Evolutionary conservation across 2,113 vertebrate genomes (phyloP).

Genomic region (Phyllopteryx taeniolatus): DNA sequence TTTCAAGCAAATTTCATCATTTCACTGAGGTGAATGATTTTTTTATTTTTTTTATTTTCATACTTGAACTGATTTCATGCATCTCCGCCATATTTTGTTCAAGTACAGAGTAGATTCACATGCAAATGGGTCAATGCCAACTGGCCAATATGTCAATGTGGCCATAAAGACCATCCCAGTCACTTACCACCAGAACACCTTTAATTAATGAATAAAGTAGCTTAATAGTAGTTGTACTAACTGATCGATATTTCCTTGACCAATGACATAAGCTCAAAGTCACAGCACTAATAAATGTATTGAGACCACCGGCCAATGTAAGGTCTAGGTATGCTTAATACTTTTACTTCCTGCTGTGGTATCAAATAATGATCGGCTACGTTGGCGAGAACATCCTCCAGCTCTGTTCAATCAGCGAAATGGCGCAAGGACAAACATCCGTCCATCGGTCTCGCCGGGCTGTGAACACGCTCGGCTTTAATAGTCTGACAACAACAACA

Average conservation of each 20-base stretch:
- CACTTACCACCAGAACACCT: neutral
- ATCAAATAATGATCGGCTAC: no score
- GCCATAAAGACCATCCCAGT: neutral
- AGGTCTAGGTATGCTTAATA: no score
- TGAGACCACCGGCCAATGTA: no score
- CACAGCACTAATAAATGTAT: neutral
- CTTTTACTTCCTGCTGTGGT: no score
- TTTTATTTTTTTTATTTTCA: neutral
- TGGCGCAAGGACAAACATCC: conserved; percentile 42
- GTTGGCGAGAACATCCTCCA: conserved; percentile 20
- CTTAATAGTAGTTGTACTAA: neutral
- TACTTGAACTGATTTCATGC: neutral
- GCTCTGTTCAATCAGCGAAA: conserved; percentile 21
- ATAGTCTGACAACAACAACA: neutral
- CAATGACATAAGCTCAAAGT: neutral
- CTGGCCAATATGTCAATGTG: neutral
- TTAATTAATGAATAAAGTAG: neutral
- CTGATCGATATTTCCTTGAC: neutral
- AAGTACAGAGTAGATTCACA: neutral
- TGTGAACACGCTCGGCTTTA: neutral
- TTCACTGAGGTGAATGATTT: neutral
- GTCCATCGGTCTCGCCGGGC: conserved; percentile 25
- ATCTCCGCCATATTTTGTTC: neutral
- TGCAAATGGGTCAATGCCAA: neutral
- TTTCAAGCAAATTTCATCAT: neutral